Evolutionary conservation across 2,888 invertebrate species (phyloP), one percentile per base, ranked within the genome.

Genomic region (Marronus borbonicus): DNA sequence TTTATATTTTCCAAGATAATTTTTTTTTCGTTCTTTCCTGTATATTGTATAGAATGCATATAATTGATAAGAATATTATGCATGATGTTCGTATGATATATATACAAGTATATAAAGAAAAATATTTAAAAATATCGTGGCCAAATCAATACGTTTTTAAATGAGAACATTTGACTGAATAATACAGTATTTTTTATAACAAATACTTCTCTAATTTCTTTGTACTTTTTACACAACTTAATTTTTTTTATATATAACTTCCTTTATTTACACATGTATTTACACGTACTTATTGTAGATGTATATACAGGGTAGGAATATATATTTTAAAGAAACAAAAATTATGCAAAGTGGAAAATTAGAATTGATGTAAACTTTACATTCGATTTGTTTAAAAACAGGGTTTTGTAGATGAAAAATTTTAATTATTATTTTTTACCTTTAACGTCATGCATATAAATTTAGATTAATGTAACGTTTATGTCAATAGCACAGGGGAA

Each of bases 181-280:
- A 76, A 70, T 70, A 77, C 78, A 76, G 77, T 80, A 79, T 81
- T 79, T 76, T 77, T 76, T 72, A 74, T 76, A 68, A 60, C 68
- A 50, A 78, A 68, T 76, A 70, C 74, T 66, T 68, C 60, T 76
- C 77, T 76, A 44, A 20, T 20, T 76, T 50, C 64, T 78, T 75
- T 78, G 31, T 72, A 76, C 68, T 79, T 70, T 80, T 52, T 76
- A 66, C 76, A 68, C 50, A 20, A 28, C n/a, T 68, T 8, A 0
- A 8, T 31, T 50, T 49, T 68, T 68, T n/a, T 24, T 2, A n/a
- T 17, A 17, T 49, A 39, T 31, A 4, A 39, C 39, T 39, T 36
- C 39, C 3, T 49, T 49, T 52, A 28, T 66, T 50, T 58, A 17
- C 52, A 65, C 55, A 55, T 52, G 31, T 60, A 58, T 62, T 76